Conservation (phyloP, 2,113 vertebrate genomes). For the Dunckerocampus dactyliophorus region DNA sequence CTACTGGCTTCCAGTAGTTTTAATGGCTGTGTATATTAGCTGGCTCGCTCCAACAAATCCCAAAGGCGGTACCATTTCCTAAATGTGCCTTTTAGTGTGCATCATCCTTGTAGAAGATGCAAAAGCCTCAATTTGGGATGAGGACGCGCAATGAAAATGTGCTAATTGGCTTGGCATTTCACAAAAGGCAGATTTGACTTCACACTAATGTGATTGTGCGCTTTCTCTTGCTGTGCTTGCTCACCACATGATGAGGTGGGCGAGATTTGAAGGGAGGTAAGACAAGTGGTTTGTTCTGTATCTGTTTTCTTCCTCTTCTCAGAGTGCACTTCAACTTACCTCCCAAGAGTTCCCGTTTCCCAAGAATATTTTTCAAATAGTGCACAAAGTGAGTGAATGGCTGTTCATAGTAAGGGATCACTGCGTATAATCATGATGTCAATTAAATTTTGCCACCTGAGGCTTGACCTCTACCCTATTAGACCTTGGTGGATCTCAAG, state of each 20-base stretch:
- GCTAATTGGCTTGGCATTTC: slow-evolving; percentile 73
- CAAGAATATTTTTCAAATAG: neutral
- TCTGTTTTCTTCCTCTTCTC: neutral
- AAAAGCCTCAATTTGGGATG: slow-evolving; percentile 58
- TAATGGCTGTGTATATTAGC: slow-evolving; percentile 61
- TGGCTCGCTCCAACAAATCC: slow-evolving; percentile 57
- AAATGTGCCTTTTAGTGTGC: slow-evolving; percentile 61
- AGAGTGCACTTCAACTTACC: neutral
- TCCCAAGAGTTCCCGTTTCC: neutral
- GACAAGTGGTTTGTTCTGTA: slow-evolving; percentile 16
- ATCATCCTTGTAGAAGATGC: slow-evolving; percentile 58
- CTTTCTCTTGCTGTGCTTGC: slow-evolving; percentile 27
- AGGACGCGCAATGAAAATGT: slow-evolving; percentile 49
- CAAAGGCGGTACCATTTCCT: slow-evolving; percentile 52
- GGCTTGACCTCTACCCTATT: slow-evolving; percentile 58
- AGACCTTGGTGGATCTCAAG: slow-evolving; percentile 51
- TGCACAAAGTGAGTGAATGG: neutral
- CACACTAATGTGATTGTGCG: slow-evolving; percentile 60
- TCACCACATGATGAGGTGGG: slow-evolving; percentile 40
- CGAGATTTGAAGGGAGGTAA: slow-evolving; percentile 22
- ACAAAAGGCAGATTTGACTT: slow-evolving; percentile 70
- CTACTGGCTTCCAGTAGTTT: slow-evolving; percentile 31
- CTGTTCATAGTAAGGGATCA: neutral
- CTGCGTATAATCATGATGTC: too few species aligned
- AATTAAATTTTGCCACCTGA: neutral